Conservation (phyloP, 2,888 invertebrate genomes). For the Drosophila neotestacea region DNA sequence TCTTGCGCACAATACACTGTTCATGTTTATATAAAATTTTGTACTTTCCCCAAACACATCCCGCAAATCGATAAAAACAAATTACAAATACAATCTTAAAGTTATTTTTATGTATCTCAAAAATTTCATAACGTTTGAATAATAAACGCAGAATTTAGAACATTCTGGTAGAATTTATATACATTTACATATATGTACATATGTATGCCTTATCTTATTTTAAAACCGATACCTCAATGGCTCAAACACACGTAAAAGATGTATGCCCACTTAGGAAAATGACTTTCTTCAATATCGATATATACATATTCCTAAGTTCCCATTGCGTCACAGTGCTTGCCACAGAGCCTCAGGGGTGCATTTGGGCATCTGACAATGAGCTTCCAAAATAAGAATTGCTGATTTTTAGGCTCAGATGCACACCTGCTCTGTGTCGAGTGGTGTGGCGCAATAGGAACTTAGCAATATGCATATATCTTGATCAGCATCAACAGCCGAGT, state of each 20-base stretch:
- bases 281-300: no score
- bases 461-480: no score
- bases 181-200: conserved; percentile 2
- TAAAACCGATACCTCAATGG: background rate
- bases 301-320: no score
- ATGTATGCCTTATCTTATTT: conserved; percentile 1
- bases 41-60: conserved; percentile 4
- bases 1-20: conserved; percentile 2
- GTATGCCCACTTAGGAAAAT: no score
- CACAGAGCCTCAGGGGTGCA: no score
- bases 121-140: conserved; percentile 14
- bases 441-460: no score
- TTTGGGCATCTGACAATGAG: no score
- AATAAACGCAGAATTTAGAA: conserved; percentile 18
- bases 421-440: no score
- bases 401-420: no score
- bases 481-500: no score
- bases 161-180: conserved; percentile 19
- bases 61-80: conserved; percentile 7
- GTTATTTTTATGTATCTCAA: conserved; percentile 11
- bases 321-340: no score
- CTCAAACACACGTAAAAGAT: background rate
- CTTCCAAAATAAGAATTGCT: no score
- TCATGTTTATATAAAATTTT: conserved; percentile 6
- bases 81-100: conserved; percentile 8